These are phyloP conservation scores for Marmota monax DNA, from an alignment of 2,113 vertebrate species.

Conservation along the genomic window DNA sequence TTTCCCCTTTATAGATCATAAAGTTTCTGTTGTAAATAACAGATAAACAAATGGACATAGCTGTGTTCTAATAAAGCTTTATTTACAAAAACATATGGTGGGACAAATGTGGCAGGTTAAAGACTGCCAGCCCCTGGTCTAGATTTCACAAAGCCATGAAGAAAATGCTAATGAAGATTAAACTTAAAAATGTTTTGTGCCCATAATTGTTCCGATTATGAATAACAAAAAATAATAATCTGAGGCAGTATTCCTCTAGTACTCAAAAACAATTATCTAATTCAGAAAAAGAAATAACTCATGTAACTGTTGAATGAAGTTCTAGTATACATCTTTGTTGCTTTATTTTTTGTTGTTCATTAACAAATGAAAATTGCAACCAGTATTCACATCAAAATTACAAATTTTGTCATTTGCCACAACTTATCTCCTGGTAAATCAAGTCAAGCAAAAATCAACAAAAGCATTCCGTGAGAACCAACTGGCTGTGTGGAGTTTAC, in stretches of 20 bases:
- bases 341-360: constrained; percentile 24
- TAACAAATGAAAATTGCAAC: neutral
- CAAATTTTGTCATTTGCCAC: neutral
- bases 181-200: neutral
- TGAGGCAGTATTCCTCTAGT: constrained; percentile 5
- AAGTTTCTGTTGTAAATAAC: neutral
- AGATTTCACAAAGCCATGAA: constrained; percentile 17
- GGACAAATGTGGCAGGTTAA: neutral
- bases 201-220: neutral
- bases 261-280: constrained; percentile 9
- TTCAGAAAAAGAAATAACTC: neutral
- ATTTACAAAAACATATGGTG: neutral
- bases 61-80: constrained; percentile 57
- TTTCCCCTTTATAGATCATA: neutral
- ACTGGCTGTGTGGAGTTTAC: neutral
- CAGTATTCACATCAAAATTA: neutral
- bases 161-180: constrained; percentile 17
- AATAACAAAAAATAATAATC: neutral
- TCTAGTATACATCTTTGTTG: neutral
- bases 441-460: neutral
- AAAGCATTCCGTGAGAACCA: neutral
- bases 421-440: neutral
- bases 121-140: neutral
- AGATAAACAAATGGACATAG: neutral
- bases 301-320: neutral